Percentiles rank a stretch among this genome's conserved stretches.
Conservation (phyloP, 2,113 vertebrate genomes). For the Actinemys pallida region DNA sequence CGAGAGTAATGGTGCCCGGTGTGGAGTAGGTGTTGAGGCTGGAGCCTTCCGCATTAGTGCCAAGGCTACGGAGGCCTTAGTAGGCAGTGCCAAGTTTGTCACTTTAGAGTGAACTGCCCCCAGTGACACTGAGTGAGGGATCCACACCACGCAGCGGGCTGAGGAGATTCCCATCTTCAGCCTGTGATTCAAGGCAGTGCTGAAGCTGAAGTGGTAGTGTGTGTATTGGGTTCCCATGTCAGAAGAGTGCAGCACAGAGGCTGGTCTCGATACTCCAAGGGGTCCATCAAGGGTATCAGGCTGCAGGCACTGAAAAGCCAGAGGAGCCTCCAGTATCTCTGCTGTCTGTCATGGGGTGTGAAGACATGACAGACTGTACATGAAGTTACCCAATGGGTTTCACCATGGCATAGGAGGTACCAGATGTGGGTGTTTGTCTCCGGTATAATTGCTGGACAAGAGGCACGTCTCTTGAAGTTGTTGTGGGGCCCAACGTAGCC, state of each 20-base stretch:
- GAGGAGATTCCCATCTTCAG: not conserved
- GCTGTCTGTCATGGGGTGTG: not conserved
- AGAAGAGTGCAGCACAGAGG: not conserved
- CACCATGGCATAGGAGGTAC: not conserved
- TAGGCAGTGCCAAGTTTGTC: not conserved
- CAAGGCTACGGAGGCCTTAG: not conserved
- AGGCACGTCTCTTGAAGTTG: not conserved
- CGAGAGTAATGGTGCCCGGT: not conserved
- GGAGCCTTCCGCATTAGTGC: not conserved
- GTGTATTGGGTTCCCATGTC: not conserved
- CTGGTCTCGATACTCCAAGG: not conserved
- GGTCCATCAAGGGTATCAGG: not conserved
- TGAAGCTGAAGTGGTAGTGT: not conserved
- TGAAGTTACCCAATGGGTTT: not conserved
- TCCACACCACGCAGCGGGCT: not conserved
- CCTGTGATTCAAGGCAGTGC: not conserved
- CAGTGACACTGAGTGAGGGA: not conserved
- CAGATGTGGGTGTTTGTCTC: not conserved
- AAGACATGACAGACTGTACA: not conserved
- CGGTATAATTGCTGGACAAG: not conserved
- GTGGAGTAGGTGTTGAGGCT: not conserved
- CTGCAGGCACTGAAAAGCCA: not conserved
- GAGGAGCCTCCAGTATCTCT: not conserved
- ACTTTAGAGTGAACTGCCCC: not conserved
- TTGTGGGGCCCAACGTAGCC: not conserved